Conservation (phyloP, 2,888 invertebrate genomes). For the Drosophila siamana region DNA sequence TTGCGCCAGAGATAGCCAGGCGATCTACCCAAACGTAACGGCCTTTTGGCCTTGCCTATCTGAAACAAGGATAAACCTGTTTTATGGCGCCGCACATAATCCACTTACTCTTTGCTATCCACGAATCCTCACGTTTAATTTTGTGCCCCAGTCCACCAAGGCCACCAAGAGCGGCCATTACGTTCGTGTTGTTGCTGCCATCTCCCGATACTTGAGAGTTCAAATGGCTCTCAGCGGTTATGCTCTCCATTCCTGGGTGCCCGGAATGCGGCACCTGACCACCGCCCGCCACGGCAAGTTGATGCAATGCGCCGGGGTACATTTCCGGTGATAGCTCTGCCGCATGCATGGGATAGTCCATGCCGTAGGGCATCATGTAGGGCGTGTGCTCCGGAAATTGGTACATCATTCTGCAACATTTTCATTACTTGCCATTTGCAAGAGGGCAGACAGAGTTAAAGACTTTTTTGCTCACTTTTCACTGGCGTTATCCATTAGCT, state of each 20-base stretch:
- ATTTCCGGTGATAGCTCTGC: slow-evolving; percentile 82
- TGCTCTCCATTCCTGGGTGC: slow-evolving; percentile 77
- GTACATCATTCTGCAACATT: slow-evolving; percentile 82
- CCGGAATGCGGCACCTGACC: slow-evolving; percentile 60
- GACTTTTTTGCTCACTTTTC: slow-evolving; percentile 80
- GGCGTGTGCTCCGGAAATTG: slow-evolving; percentile 84
- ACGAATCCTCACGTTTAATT: slow-evolving; percentile 85
- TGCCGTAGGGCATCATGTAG: slow-evolving; percentile 85
- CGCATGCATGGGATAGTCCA: slow-evolving; percentile 84
- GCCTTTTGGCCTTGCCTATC: slow-evolving; percentile 48
- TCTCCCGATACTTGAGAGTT: slow-evolving; percentile 82
- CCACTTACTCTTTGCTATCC: slow-evolving; percentile 82
- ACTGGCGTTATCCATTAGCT: slow-evolving; percentile 87
- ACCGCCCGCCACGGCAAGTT: slow-evolving; percentile 76
- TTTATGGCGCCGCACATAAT: slow-evolving; percentile 44
- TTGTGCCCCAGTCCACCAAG: slow-evolving; percentile 80
- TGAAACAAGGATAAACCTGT: slow-evolving; percentile 56
- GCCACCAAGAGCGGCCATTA: slow-evolving; percentile 81
- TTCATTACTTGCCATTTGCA: not conserved
- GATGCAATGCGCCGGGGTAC: slow-evolving; percentile 82
- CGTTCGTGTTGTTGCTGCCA: slow-evolving; percentile 82
- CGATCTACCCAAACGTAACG: slow-evolving; percentile 31
- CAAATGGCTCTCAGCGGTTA: slow-evolving; percentile 81
- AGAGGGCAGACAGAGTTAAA: too few species aligned
- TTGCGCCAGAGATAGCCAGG: slow-evolving; percentile 26